Conservation (phyloP, 2,888 invertebrate genomes). For the Xanthostigma xanthostigma region DNA sequence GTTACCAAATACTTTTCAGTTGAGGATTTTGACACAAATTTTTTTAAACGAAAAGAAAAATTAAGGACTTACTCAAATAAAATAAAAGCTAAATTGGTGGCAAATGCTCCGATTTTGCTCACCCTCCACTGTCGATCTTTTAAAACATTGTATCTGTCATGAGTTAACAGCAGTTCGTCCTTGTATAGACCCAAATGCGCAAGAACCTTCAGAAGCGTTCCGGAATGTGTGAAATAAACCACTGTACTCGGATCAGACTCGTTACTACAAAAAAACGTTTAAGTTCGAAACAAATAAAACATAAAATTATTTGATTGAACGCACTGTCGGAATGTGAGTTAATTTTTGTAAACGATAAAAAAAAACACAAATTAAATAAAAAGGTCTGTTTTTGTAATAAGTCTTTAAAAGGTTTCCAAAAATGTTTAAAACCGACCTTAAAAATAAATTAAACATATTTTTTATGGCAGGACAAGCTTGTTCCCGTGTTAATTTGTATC, state of each 20-base stretch:
- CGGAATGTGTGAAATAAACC: conserved; percentile 71
- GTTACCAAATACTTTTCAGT: too few relatives aligned
- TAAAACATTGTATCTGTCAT: conserved; percentile 22
- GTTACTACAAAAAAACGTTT: conserved; percentile 8
- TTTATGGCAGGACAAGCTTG: conserved; percentile 62
- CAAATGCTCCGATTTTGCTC: conserved; percentile 58
- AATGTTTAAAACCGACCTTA: conserved; percentile 32
- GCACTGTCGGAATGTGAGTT: too few relatives aligned
- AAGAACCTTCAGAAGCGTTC: conserved; percentile 60
- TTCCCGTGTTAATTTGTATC: conserved; percentile 50
- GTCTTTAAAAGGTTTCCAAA: background rate
- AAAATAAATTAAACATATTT: conserved; percentile 52
- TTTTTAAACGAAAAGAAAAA: conserved; percentile 3
- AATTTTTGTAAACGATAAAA: too few relatives aligned
- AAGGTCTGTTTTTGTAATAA: too few relatives aligned
- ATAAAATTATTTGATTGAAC: too few relatives aligned
- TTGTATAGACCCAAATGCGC: conserved; percentile 58
- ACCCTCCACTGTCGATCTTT: conserved; percentile 31
- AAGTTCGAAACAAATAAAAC: background rate
- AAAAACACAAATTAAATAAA: too few relatives aligned
- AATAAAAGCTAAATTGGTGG: conserved; percentile 65
- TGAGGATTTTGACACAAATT: conserved; percentile 1
- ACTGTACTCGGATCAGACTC: conserved; percentile 30
- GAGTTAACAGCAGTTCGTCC: conserved; percentile 43
- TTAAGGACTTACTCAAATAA: conserved; percentile 45